Percentiles rank a stretch among this genome's conserved stretches.
Evolutionary conservation across 2,113 vertebrate species (phyloP).

Genomic region (Lophius piscatorius): DNA sequence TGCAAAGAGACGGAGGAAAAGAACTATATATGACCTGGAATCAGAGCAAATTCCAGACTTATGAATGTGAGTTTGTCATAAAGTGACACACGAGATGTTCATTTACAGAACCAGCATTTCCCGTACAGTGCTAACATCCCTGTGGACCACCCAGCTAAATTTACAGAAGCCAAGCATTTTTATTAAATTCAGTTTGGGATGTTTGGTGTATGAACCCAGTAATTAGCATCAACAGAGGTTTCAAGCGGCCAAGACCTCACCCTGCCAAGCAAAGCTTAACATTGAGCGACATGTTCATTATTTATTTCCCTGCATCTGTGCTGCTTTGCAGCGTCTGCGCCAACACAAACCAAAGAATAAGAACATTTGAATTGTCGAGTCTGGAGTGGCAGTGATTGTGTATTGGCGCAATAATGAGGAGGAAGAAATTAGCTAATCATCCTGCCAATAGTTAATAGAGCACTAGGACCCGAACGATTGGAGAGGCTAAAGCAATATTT

Average conservation of each 20-base stretch:
- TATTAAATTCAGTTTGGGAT: slow-evolving; percentile 2
- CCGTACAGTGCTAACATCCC: slow-evolving; percentile 16
- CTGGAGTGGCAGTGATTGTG: too few relatives aligned
- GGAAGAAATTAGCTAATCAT: slow-evolving; percentile 38
- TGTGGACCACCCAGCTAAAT: slow-evolving; percentile 37
- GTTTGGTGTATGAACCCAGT: slow-evolving; percentile 9
- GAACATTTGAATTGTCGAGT: slow-evolving; percentile 27
- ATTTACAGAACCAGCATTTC: slow-evolving; percentile 23
- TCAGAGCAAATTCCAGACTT: not conserved
- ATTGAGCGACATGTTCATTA: slow-evolving; percentile 5
- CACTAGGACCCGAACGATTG: not conserved
- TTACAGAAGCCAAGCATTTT: slow-evolving; percentile 20
- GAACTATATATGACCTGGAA: not conserved
- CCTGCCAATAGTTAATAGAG: slow-evolving; percentile 13
- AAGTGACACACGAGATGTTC: slow-evolving; percentile 33
- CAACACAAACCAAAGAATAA: slow-evolving; percentile 42
- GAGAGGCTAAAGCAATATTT: not conserved
- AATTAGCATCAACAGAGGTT: slow-evolving; percentile 12
- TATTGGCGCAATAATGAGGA: slow-evolving; percentile 25
- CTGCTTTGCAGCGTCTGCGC: not conserved
- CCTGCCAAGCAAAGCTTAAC: slow-evolving; percentile 40
- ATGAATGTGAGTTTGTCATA: slow-evolving; percentile 9
- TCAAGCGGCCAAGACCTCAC: slow-evolving; percentile 5
- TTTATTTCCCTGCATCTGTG: slow-evolving; percentile 27
- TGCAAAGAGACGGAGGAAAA: not conserved